Conservation (phyloP, 2,113 vertebrate species). For the Psittacula cyanocephala region DNA sequence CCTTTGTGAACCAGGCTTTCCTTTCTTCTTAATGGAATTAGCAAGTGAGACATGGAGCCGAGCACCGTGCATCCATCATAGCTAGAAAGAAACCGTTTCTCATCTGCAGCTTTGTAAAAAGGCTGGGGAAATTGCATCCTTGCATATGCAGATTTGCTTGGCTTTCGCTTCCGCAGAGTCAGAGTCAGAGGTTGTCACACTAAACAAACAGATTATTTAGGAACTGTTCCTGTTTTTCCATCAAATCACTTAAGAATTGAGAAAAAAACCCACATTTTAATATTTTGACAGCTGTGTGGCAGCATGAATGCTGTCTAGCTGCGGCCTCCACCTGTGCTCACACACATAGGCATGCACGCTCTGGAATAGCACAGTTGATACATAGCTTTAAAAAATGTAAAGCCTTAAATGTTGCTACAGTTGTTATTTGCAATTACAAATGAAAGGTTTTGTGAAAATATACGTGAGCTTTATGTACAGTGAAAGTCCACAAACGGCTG, state of each 20-base stretch:
- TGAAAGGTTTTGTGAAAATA: background rate
- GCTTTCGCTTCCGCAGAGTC: background rate
- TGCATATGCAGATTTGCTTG: conserved; percentile 33
- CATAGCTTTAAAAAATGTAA: background rate
- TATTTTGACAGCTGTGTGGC: background rate
- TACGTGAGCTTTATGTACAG: background rate
- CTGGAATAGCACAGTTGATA: background rate
- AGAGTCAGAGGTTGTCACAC: background rate
- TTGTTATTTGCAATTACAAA: background rate
- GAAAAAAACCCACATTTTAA: background rate
- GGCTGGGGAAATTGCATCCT: background rate
- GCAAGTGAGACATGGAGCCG: conserved; percentile 8
- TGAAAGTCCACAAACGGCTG: background rate
- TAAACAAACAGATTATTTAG: background rate
- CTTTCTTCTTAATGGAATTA: conserved; percentile 41
- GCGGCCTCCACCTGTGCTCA: accelerated
- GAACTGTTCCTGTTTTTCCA: background rate
- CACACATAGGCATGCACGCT: background rate
- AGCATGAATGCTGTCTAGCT: background rate
- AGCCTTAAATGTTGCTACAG: background rate
- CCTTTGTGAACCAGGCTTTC: background rate
- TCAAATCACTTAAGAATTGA: background rate
- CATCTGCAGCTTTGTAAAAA: background rate
- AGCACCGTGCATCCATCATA: background rate
- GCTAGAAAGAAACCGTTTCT: conserved; percentile 21